Evolutionary conservation across 2,888 invertebrate genomes (phyloP), one percentile per base, ranked within the genome.

Genomic region (Acleris laterana): DNA sequence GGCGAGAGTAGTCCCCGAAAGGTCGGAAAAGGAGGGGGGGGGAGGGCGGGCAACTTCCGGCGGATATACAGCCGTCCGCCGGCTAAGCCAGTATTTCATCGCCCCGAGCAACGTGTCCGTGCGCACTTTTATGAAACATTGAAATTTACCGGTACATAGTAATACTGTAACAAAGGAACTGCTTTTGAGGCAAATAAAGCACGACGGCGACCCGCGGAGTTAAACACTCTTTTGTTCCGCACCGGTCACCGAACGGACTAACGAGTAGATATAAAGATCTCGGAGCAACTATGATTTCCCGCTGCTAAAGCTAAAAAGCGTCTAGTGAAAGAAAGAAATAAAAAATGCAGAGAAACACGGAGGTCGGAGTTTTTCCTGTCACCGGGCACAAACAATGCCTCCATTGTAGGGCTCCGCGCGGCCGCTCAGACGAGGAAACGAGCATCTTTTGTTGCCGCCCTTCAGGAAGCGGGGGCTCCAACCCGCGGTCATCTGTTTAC

Each of bases 341-440:
- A 92, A 92, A 91, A 91, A 90, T 88, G 89, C 89, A 90, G 86
- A 89, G 90, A 89, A 90, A 90, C 90, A 91, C 89, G 88, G 92
- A 90, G 92, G 92, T 92, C 86, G 91, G 89, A 90, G 93, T 91
- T 93, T 93, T 92, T 92, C 92, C 92, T 90, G 92, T 91, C 92
- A 91, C 90, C 90, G 91, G 88, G 88, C 87, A 91, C 90, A 92
- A 92, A 93, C 93, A 93, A 93, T 92, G 87, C 83, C 81, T 84
- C 88, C 77, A 91, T 90, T 91, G 91, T 93, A 82, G 81, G 76
- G 62, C 76, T 76, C 74, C 75, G 73, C 73, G 72, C 80, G 76
- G 74, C 77, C 77, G 83, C 79, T 78, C 83, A 77, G 81, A 77
- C 72, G 82, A 88, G 92, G 91, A 91, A 92, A 92, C 91, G 92